These are phyloP conservation scores for Atherinosoma microstoma DNA, from an alignment of 2,797 vertebrate species.

Conservation along the genomic window DNA sequence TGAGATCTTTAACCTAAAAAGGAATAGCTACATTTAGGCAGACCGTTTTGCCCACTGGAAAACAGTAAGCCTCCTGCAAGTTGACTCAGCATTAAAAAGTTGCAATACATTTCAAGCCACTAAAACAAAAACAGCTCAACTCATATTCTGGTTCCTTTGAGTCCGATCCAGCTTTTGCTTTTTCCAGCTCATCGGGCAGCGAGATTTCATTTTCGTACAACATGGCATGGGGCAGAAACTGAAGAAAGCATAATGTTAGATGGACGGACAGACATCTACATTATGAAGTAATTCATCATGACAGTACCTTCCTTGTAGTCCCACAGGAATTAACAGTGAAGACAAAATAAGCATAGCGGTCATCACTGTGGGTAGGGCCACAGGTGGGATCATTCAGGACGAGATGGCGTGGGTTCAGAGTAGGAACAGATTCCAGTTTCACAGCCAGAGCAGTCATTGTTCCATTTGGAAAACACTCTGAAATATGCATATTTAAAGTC, in stretches of 20 bases:
- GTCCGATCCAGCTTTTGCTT: rapidly evolving
- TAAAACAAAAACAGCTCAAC: slow-evolving; percentile 46
- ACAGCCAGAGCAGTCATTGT: slow-evolving; percentile 80
- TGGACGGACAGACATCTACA: background rate
- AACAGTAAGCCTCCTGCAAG: background rate
- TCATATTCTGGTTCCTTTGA: slow-evolving; percentile 40
- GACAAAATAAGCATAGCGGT: slow-evolving; percentile 70
- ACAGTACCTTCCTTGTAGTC: slow-evolving; percentile 73
- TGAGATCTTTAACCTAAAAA: slow-evolving; percentile 59
- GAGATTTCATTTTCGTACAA: slow-evolving; percentile 80
- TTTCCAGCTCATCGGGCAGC: slow-evolving; percentile 45
- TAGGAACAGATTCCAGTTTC: slow-evolving; percentile 73
- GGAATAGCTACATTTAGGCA: background rate
- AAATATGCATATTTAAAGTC: background rate
- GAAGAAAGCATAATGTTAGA: too few species aligned
- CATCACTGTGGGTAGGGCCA: slow-evolving; percentile 68
- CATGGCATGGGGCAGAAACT: slow-evolving; percentile 76
- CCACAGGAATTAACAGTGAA: slow-evolving; percentile 78
- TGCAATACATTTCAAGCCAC: too few species aligned
- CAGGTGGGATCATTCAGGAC: slow-evolving; percentile 80
- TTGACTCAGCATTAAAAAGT: too few species aligned
- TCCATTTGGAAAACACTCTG: slow-evolving; percentile 86
- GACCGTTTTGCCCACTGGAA: background rate
- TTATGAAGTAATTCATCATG: too few species aligned
- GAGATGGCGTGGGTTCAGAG: slow-evolving; percentile 73